A percentile compares a stretch with the other conserved stretches of the same genome.
phyloP scores from a whole-genome alignment of 1,140 invertebrate species.

The Drosophila navojoa region DNA sequence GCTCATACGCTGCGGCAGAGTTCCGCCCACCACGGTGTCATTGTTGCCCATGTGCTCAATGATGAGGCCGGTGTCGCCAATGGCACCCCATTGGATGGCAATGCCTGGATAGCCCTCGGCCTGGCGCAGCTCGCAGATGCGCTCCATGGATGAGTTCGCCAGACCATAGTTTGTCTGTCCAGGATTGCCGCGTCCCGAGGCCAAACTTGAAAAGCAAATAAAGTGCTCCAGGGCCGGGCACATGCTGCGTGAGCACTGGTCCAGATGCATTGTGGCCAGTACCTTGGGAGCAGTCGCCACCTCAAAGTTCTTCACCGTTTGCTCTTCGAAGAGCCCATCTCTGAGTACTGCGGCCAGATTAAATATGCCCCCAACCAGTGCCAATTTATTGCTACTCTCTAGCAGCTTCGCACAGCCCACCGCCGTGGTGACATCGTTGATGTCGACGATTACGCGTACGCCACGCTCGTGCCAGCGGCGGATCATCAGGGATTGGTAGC shows the following conservation, averaged over 20 bases:
- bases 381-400: constrained; percentile 87
- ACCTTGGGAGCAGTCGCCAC: constrained; percentile 91
- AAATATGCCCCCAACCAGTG: constrained; percentile 97
- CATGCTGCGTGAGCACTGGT: constrained; percentile 88
- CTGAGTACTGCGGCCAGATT: constrained; percentile 95
- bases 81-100: constrained; percentile 98
- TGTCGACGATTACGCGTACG: constrained; percentile 90
- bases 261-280: constrained; percentile 91
- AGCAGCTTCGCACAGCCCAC: constrained; percentile 90
- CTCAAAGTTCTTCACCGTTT: constrained; percentile 91
- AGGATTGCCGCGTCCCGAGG: constrained; percentile 96
- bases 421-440: constrained; percentile 86
- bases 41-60: constrained; percentile 93
- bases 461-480: constrained; percentile 90
- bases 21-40: constrained; percentile 95
- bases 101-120: constrained; percentile 90
- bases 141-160: constrained; percentile 98
- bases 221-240: constrained; percentile 94
- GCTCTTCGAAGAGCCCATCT: constrained; percentile 95
- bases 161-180: constrained; percentile 98
- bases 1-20: constrained; percentile 94
- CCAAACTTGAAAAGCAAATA: constrained; percentile 96
- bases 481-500: constrained; percentile 93
- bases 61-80: constrained; percentile 97
- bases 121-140: constrained; percentile 94